phyloP scores from a whole-genome alignment of 2,113 vertebrate genomes.

The Quiscalus mexicanus region DNA sequence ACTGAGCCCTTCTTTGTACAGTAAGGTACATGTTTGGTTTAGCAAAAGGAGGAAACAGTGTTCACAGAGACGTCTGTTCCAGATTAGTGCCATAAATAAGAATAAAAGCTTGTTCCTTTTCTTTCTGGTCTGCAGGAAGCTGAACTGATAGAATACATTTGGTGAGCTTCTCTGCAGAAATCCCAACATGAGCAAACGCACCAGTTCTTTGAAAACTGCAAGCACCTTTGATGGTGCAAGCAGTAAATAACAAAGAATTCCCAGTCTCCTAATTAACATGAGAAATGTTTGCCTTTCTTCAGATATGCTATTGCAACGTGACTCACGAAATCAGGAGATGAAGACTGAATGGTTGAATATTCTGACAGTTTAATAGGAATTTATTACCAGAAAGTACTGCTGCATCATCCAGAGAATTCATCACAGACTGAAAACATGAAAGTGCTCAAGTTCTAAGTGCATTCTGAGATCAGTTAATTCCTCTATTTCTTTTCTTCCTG shows the following conservation, averaged over 20 bases:
- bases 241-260: constrained; percentile 56
- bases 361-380: constrained; percentile 47
- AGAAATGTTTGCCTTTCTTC: constrained; percentile 39
- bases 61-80: neutral
- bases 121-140: neutral
- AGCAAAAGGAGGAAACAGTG: neutral
- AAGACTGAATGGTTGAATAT: constrained; percentile 4
- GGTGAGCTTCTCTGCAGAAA: constrained; percentile 3
- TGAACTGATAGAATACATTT: neutral
- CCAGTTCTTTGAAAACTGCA: neutral
- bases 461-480: neutral
- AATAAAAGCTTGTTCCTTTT: neutral
- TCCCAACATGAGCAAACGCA: neutral
- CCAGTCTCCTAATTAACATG: constrained; percentile 52
- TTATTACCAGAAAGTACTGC: constrained; percentile 28
- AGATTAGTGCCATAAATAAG: neutral
- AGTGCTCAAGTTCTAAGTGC: neutral
- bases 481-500: neutral
- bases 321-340: constrained; percentile 17
- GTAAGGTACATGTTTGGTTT: neutral
- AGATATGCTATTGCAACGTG: constrained; percentile 6
- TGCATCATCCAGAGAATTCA: constrained; percentile 50
- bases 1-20: neutral
- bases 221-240: constrained; percentile 12
- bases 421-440: neutral